Base-by-base conservation (phyloP, 2,797 vertebrate species). In the Gephyroberyx darwinii region DNA sequence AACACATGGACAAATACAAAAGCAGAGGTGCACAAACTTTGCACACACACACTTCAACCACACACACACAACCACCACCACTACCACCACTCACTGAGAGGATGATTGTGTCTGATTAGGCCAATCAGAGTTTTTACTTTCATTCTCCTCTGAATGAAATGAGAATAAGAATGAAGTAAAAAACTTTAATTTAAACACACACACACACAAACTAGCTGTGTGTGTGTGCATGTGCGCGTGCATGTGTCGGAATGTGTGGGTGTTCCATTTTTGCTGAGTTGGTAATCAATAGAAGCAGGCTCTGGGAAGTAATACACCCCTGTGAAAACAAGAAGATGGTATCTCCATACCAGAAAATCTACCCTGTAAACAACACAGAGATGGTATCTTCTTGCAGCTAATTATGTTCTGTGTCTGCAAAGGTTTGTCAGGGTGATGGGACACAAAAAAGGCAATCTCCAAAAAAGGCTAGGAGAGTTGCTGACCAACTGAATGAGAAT, bases 91-190 rank as follows among this genome's bases (percentile, higher is more conserved):
- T 5, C 20, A 20, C 16, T 37, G 17, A 7, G 10, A 50, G 19
- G 52, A 70, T 66, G 31, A 67, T 31, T 47, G 17, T 16, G 14
- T 55, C 63, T 57, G 54, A 76, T 75, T 55, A 30, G 9, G n/a
- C 48, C 41, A 6, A 74, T 3, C 41, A 61, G 33, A 33, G 22
- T 10, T 12, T 61, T 45, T 61, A 10, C 19, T 61, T 47, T 61
- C 43, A 16, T 35, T 31, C 14, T 30, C 33, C 33, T 4, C 12
- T 22, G 19, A 35, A 5, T 63, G 13, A 26, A 26, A 26, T 26
- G 26, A 26, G 26, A 26, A 26, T 26, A 26, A 26, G 26, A 26
- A 26, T 26, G 26, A 26, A 26, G 26, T 26, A 26, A 26, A 26
- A 26, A 26, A 26, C 26, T 26, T 26, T 26, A 26, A 26, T 26